phyloP scores from a whole-genome alignment of 2,888 invertebrate genomes.

The Augochlorella aurata region DNA sequence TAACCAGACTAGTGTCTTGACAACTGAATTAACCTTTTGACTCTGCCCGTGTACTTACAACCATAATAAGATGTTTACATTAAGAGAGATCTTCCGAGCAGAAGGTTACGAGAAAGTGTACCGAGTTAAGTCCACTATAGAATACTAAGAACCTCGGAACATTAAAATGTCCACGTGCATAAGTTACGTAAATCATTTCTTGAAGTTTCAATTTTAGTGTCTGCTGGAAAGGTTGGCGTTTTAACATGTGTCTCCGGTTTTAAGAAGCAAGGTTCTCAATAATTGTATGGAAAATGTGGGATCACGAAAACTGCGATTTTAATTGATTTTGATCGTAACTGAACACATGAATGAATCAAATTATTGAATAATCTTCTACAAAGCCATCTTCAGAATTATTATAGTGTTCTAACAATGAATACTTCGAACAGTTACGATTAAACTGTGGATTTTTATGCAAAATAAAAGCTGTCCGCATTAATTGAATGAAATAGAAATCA shows the following conservation, averaged over 20 bases:
- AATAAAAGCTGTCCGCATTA: no score
- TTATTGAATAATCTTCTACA: not conserved
- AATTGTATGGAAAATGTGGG: not conserved
- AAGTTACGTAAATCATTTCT: conserved; percentile 9
- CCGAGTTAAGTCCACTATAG: not conserved
- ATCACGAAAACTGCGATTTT: not conserved
- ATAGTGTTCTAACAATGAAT: not conserved
- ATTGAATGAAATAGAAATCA: no score
- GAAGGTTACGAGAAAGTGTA: conserved; percentile 4
- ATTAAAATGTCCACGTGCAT: conserved; percentile 6
- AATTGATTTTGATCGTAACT: not conserved
- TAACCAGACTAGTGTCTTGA: not conserved
- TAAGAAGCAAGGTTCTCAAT: not conserved
- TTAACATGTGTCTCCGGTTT: not conserved
- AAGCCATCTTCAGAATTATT: not conserved
- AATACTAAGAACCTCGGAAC: conserved; percentile 4
- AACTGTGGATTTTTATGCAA: no score
- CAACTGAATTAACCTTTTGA: not conserved
- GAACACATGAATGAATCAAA: not conserved
- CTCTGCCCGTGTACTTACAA: not conserved
- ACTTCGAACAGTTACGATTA: no score
- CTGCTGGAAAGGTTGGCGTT: not conserved
- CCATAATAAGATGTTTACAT: not conserved
- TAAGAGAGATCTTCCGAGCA: not conserved
- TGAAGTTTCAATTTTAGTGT: not conserved